Conservation (phyloP, 2,888 invertebrate genomes). For the Pseudanteris insignis region DNA sequence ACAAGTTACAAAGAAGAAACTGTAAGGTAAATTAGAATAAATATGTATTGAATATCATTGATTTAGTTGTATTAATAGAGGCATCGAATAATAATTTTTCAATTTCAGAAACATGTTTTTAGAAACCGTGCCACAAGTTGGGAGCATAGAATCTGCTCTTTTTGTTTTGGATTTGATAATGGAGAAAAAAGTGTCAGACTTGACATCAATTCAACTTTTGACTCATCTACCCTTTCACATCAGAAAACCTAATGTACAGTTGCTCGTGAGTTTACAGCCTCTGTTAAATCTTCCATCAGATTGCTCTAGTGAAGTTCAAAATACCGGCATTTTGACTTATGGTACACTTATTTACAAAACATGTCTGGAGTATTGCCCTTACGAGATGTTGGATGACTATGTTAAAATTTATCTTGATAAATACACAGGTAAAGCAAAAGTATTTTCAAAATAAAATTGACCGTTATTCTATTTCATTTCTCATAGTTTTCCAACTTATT, state of each 20-base stretch:
- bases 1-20: constrained; percentile 81
- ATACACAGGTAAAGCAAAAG: constrained; percentile 79
- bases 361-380: constrained; percentile 68
- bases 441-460: constrained; percentile 37
- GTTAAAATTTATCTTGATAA: constrained; percentile 77
- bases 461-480: too few species aligned
- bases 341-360: constrained; percentile 76
- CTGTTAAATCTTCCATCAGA: constrained; percentile 65
- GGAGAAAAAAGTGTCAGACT: constrained; percentile 72
- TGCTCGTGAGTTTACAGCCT: constrained; percentile 70
- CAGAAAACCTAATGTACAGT: constrained; percentile 69
- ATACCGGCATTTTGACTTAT: constrained; percentile 76
- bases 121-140: constrained; percentile 76
- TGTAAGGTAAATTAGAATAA: constrained; percentile 69
- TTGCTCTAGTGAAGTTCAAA: constrained; percentile 69
- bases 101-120: constrained; percentile 73
- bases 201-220: constrained; percentile 73
- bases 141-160: constrained; percentile 73
- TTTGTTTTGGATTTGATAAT: constrained; percentile 74
- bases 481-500: too few species aligned
- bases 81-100: too few species aligned
- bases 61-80: too few species aligned
- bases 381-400: constrained; percentile 76
- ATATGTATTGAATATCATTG: too few species aligned
- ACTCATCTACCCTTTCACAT: constrained; percentile 78